Evolutionary conservation across 2,113 vertebrate species (phyloP).

Genomic region (Grus americana): DNA sequence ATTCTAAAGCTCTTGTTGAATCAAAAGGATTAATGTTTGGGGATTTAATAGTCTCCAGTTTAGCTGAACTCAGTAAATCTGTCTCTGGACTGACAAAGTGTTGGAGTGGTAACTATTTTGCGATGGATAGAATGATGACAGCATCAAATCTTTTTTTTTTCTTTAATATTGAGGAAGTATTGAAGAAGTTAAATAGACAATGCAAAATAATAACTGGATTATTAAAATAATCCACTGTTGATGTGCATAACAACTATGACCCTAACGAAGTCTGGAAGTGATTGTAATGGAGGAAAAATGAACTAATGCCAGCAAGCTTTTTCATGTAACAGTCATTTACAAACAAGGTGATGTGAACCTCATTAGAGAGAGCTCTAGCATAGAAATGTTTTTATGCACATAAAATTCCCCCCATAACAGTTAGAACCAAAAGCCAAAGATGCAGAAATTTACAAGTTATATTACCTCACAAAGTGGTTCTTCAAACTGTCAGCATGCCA

Average conservation of each 20-base stretch:
- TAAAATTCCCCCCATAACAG: background rate
- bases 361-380: background rate
- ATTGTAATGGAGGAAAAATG: background rate
- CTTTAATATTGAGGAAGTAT: background rate
- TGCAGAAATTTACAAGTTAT: background rate
- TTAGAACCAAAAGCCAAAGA: background rate
- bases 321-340: background rate
- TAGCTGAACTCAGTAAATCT: slow-evolving; percentile 30
- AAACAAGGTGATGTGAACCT: background rate
- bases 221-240: background rate
- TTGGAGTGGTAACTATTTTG: background rate
- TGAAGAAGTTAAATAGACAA: background rate
- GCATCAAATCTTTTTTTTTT: background rate
- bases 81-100: background rate
- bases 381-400: background rate
- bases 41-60: background rate
- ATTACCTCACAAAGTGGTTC: background rate
- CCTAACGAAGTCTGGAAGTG: background rate
- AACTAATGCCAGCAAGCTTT: background rate
- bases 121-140: background rate
- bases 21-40: slow-evolving; percentile 25
- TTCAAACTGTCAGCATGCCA: background rate
- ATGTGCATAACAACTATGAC: background rate
- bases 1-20: background rate
- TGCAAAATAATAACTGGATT: background rate